These are phyloP conservation scores for Bombus picipes DNA, from an alignment of 1,140 invertebrate species.

Conservation along the genomic window DNA sequence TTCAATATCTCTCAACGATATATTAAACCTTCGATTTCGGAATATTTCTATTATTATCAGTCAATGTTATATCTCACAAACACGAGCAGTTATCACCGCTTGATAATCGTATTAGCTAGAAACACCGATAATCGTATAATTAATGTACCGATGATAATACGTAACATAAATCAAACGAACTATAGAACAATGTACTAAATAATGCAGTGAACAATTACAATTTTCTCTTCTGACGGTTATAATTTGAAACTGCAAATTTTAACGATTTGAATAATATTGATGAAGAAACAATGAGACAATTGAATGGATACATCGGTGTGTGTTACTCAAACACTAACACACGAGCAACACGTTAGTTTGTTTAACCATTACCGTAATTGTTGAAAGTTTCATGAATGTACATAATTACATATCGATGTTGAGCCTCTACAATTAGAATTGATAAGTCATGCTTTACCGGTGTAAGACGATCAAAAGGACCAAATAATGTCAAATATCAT, in stretches of 20 bases:
- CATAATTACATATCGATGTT: background rate
- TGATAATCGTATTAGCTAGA: background rate
- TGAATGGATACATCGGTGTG: background rate
- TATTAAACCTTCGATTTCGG: background rate
- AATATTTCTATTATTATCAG: background rate
- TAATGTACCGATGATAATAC: background rate
- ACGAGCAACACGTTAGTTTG: background rate
- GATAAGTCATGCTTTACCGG: background rate
- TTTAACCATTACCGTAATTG: background rate
- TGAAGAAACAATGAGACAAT: background rate
- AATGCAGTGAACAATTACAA: background rate
- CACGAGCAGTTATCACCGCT: background rate
- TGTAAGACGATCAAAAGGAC: background rate
- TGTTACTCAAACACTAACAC: background rate
- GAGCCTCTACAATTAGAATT: background rate
- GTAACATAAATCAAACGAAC: background rate
- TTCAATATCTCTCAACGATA: background rate
- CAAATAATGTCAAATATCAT: background rate
- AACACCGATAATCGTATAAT: background rate
- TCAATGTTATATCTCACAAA: background rate
- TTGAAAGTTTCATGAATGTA: background rate
- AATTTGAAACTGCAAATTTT: background rate
- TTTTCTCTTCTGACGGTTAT: background rate
- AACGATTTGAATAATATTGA: background rate
- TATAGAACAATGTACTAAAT: too few species aligned